Percentiles rank a stretch among this genome's conserved stretches.
These are phyloP conservation scores for Tanytarsus gracilentus DNA, from an alignment of 2,888 invertebrate genomes.

Conservation along the genomic window DNA sequence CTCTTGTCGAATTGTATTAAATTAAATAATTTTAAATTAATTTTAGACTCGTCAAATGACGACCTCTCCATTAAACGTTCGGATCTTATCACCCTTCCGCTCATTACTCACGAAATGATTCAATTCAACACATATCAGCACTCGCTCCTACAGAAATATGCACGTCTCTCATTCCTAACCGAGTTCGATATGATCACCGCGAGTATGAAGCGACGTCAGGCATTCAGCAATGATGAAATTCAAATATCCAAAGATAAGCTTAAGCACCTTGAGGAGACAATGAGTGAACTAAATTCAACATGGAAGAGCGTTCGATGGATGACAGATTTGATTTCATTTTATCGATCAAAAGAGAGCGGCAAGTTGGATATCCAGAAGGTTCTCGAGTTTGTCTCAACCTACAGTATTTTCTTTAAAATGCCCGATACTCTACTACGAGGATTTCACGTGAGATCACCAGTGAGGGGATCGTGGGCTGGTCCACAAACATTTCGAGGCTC, in stretches of 20 bases:
- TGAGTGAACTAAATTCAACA: slow-evolving; percentile 72
- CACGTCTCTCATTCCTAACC: slow-evolving; percentile 82
- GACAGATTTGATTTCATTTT: slow-evolving; percentile 89
- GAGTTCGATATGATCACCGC: slow-evolving; percentile 88
- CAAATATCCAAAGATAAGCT: slow-evolving; percentile 78
- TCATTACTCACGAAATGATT: slow-evolving; percentile 91
- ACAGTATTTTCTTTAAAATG: slow-evolving; percentile 31
- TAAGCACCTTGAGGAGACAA: slow-evolving; percentile 71
- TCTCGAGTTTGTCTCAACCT: slow-evolving; percentile 33
- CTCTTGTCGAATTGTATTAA: background rate
- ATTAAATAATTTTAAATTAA: background rate
- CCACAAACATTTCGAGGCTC: slow-evolving; percentile 49
- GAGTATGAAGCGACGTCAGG: slow-evolving; percentile 87
- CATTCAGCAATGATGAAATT: slow-evolving; percentile 83
- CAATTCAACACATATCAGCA: slow-evolving; percentile 90
- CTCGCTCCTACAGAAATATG: slow-evolving; percentile 82
- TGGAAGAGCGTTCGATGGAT: slow-evolving; percentile 96
- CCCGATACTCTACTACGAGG: slow-evolving; percentile 50
- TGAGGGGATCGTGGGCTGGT: slow-evolving; percentile 79
- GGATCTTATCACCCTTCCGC: slow-evolving; percentile 80
- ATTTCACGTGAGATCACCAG: slow-evolving; percentile 54
- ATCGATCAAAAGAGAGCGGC: slow-evolving; percentile 62
- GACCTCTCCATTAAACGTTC: slow-evolving; percentile 77
- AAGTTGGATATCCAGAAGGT: slow-evolving; percentile 41
- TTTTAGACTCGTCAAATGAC: slow-evolving; percentile 37